These are phyloP conservation scores for Melieria crassipennis DNA, from an alignment of 2,888 invertebrate genomes.

Conservation along the genomic window DNA sequence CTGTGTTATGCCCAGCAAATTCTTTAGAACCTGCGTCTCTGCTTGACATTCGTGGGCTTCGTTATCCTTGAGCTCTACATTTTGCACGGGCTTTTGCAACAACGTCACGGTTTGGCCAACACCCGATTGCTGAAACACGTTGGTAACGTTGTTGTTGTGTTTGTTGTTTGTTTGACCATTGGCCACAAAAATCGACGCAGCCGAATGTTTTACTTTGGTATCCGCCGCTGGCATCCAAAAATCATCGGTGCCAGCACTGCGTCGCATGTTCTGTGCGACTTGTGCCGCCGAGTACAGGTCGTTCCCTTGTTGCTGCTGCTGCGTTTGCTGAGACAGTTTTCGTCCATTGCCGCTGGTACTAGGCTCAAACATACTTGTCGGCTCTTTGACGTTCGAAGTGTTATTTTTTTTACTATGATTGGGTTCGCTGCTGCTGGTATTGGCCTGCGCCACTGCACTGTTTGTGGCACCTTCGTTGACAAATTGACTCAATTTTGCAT, in stretches of 20 bases:
- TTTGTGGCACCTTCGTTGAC: slow-evolving; percentile 9
- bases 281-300: neutral
- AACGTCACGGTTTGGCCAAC: neutral
- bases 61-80: neutral
- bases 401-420: neutral
- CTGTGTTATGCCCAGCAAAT: slow-evolving; percentile 46
- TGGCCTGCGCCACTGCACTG: neutral
- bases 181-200: neutral
- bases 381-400: too few relatives aligned
- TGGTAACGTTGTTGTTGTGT: slow-evolving; percentile 13
- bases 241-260: slow-evolving; percentile 29
- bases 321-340: slow-evolving; percentile 10
- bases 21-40: slow-evolving; percentile 48
- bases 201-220: slow-evolving; percentile 40
- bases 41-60: slow-evolving; percentile 34
- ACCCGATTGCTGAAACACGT: slow-evolving; percentile 7
- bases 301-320: too few relatives aligned
- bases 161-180: neutral
- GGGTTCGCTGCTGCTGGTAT: neutral
- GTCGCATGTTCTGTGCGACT: neutral
- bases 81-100: too few relatives aligned
- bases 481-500: slow-evolving; percentile 12
- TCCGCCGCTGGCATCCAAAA: slow-evolving; percentile 46
- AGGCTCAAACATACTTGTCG: neutral
- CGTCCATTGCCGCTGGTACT: slow-evolving; percentile 14